Base-by-base conservation (phyloP, 2,888 invertebrate genomes). In the Tholera decimalis region DNA sequence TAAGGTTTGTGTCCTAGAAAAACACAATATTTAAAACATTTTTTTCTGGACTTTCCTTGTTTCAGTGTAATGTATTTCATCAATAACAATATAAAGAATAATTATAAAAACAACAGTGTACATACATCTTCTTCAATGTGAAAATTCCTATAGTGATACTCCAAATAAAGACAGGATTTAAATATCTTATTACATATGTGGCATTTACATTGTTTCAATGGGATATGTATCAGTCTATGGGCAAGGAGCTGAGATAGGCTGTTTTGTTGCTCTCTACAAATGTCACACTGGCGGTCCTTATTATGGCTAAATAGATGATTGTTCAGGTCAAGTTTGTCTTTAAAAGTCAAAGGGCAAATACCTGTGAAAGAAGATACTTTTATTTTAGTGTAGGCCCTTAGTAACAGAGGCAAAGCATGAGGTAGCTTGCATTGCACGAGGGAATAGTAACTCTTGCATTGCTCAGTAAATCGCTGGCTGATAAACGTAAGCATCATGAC, bases 141-240 rank as follows among this genome's bases (percentile, higher is more conserved):
- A 4, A 65, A 20, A 53, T 72, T 86, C 53, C 86, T 84, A 60
- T 90, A 92, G 72, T 93, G 93, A 59, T 79, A 80, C 69, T 93
- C 91, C 67, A 93, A 71, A 39, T 83, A 73, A 0, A 68, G 2
- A 4, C 74, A 57, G 13, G 83, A 61, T 3, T 35, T 56, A 60
- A 68, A 87, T 33, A 64, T 68, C 62, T 84, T 85, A 2, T 58
- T 53, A 61, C 93, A 93, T 18, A 92, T 70, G 46, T 91, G 90
- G 63, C 93, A 93, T 30, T 53, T 68, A 7, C 74, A 59, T 43
- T 88, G 82, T 2, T 72, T 76, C 0, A 56, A 24, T 0, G 86
- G 83, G 6, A 92, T 51, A 66, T 93, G 93, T 13, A 61, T 47
- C 0, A 91, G 26, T 47, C 93, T 83, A 64, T 94, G 94, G 0